A percentile compares a stretch with the other conserved stretches of the same genome.
phyloP scores from a whole-genome alignment of 2,113 vertebrate genomes.

The Anser cygnoides region DNA sequence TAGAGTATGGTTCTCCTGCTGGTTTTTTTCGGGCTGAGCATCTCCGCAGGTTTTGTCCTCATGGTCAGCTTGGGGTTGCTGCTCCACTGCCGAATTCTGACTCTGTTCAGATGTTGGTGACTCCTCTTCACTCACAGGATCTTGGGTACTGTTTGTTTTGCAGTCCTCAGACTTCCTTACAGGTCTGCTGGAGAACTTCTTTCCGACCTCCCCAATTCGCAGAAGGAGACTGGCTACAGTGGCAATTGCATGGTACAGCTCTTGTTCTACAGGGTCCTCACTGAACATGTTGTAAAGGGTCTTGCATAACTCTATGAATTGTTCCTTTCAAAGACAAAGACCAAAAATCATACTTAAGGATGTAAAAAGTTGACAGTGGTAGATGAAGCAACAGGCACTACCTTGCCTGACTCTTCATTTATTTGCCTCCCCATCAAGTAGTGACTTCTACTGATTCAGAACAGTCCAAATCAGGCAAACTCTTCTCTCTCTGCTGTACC shows the following conservation, averaged over 20 bases:
- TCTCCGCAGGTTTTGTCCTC: constrained; percentile 52
- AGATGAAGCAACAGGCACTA: background rate
- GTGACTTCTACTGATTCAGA: background rate
- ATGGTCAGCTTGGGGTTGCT: constrained; percentile 32
- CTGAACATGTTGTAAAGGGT: constrained; percentile 99
- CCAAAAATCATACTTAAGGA: background rate
- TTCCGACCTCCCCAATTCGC: constrained; percentile 94
- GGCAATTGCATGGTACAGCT: constrained; percentile 95
- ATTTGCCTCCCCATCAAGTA: background rate
- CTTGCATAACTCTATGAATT: constrained; percentile 98
- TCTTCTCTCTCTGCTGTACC: background rate
- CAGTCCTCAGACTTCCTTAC: constrained; percentile 72
- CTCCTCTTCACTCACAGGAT: constrained; percentile 62
- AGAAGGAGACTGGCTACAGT: constrained; percentile 95
- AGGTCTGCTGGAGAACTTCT: constrained; percentile 84
- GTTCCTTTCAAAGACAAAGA: constrained; percentile 82
- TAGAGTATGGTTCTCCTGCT: constrained; percentile 67
- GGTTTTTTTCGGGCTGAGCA: constrained; percentile 46
- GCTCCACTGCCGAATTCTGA: constrained; percentile 57
- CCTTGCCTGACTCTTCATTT: background rate
- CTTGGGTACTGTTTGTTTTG: constrained; percentile 24
- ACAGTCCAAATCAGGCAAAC: background rate
- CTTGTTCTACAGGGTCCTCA: constrained; percentile 89
- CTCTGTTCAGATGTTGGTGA: constrained; percentile 47
- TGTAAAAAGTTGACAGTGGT: background rate